Evolutionary conservation across 2,113 vertebrate genomes (phyloP).

Genomic region (Macquaria australasica): DNA sequence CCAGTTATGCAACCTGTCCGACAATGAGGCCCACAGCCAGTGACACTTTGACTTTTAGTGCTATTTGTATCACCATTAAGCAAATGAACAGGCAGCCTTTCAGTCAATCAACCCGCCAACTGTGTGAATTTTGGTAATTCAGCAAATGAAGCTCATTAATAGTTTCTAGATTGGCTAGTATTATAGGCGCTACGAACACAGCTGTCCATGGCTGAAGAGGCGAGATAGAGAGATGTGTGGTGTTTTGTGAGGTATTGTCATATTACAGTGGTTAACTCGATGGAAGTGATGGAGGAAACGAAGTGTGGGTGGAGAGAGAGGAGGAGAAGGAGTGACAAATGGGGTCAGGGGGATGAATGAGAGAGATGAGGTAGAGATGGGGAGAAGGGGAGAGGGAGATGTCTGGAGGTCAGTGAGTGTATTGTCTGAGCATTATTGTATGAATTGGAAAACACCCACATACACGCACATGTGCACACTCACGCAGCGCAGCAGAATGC

Average conservation of each 20-base stretch:
- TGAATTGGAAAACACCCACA: slow-evolving; percentile 41
- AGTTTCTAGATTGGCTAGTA: neutral
- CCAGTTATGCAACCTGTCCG: slow-evolving; percentile 25
- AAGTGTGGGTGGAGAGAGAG: neutral
- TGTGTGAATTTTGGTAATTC: slow-evolving; percentile 34
- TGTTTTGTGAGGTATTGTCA: neutral
- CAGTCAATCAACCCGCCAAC: slow-evolving; percentile 19
- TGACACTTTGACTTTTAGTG: slow-evolving; percentile 41
- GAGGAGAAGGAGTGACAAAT: slow-evolving; percentile 36
- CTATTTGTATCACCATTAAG: slow-evolving; percentile 48
- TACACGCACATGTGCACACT: slow-evolving; percentile 22
- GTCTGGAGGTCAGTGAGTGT: slow-evolving; percentile 57
- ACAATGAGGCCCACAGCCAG: slow-evolving; percentile 13
- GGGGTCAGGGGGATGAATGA: slow-evolving; percentile 28
- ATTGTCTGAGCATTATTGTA: slow-evolving; percentile 50
- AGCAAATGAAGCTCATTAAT: slow-evolving; percentile 37
- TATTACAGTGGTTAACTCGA: neutral
- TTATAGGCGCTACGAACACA: neutral
- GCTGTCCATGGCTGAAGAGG: neutral
- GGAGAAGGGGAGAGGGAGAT: neutral
- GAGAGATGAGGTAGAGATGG: slow-evolving; percentile 27
- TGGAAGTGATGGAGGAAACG: slow-evolving; percentile 17
- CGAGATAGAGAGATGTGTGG: neutral
- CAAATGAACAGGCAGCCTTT: slow-evolving; percentile 36
- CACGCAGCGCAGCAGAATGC: slow-evolving; percentile 31